These are phyloP conservation scores for Emmelina monodactyla DNA, from an alignment of 2,888 invertebrate species.

Conservation along the genomic window DNA sequence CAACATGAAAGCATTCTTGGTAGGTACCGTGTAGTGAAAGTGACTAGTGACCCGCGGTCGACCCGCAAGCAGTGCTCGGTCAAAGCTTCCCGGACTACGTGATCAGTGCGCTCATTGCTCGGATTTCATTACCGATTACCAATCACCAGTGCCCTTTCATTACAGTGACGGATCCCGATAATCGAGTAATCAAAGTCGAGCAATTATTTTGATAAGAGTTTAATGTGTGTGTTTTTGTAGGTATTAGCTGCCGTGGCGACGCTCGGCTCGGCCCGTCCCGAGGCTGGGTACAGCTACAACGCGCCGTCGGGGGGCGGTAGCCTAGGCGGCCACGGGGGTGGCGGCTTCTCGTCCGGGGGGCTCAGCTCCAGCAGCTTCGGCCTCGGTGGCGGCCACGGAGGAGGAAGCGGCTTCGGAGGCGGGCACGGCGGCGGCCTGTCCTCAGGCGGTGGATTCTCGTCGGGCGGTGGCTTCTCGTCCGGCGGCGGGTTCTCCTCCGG, in stretches of 20 bases:
- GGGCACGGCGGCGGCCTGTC: slow-evolving; percentile 34
- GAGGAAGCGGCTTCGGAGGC: slow-evolving; percentile 30
- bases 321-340: slow-evolving; percentile 28
- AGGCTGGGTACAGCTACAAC: slow-evolving; percentile 69
- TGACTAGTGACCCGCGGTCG: slow-evolving; percentile 44
- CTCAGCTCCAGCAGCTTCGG: slow-evolving; percentile 27
- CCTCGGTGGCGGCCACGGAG: slow-evolving; percentile 29
- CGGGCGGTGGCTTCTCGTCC: slow-evolving; percentile 18
- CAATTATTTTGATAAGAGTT: slow-evolving; percentile 22
- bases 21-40: slow-evolving; percentile 63
- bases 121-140: slow-evolving; percentile 21
- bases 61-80: background rate
- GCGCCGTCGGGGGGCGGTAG: slow-evolving; percentile 49
- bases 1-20: slow-evolving; percentile 67
- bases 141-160: slow-evolving; percentile 12
- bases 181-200: slow-evolving; percentile 25
- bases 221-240: slow-evolving; percentile 32
- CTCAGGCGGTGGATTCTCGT: slow-evolving; percentile 27
- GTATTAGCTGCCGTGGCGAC: slow-evolving; percentile 64
- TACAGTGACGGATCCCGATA: slow-evolving; percentile 14
- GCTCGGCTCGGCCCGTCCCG: slow-evolving; percentile 66
- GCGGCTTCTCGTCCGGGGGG: slow-evolving; percentile 20
- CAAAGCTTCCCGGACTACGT: too few relatives aligned
- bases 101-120: slow-evolving; percentile 33
- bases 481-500: slow-evolving; percentile 27